Evolutionary conservation across 2,797 vertebrate species (phyloP).

Genomic region (Anguilla megastoma): DNA sequence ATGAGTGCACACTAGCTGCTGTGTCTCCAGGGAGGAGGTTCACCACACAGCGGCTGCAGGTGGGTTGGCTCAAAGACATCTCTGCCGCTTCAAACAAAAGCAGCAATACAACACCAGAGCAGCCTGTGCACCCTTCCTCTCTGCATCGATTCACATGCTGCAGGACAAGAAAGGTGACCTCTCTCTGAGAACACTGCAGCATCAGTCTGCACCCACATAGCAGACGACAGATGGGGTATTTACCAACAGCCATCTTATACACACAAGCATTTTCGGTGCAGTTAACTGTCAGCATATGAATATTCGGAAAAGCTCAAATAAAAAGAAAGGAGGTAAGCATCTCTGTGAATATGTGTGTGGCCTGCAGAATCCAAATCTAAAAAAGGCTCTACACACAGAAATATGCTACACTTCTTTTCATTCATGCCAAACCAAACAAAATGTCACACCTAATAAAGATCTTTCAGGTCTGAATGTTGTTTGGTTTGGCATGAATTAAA

Average conservation of each 20-base stretch:
- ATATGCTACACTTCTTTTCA: neutral
- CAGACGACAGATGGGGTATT: neutral
- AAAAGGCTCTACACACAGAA: neutral
- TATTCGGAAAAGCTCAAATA: neutral
- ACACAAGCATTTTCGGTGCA: neutral
- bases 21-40: neutral
- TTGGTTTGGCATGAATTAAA: neutral
- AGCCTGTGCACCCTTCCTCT: neutral
- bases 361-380: neutral
- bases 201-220: neutral
- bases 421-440: neutral
- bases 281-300: neutral
- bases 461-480: neutral
- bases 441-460: neutral
- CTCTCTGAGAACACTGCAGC: neutral
- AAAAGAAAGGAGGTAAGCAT: neutral
- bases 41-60: neutral
- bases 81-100: neutral
- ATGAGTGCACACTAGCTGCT: neutral
- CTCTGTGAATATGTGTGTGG: neutral
- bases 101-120: neutral
- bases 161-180: slow-evolving; percentile 9
- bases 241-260: neutral
- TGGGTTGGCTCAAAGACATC: neutral
- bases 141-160: neutral